Base-by-base conservation (phyloP, 2,797 vertebrate species). In the Botia kubotai region DNA sequence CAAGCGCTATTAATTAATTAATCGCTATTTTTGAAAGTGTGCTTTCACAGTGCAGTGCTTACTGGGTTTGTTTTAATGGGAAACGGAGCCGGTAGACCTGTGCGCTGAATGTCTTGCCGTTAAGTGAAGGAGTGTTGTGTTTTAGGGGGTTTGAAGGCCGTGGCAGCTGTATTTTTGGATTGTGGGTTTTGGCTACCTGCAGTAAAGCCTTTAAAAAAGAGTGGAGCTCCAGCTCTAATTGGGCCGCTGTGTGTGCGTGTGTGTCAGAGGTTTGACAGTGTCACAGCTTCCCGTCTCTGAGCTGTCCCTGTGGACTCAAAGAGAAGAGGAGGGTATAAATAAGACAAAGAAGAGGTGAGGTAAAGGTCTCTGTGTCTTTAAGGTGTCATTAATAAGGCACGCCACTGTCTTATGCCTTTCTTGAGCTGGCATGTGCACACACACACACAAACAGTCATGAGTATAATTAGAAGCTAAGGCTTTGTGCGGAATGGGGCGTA, bases 211-310 rank as follows among this genome's bases (percentile, higher is more conserved):
- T 63, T 58, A 65, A 69, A 79, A 26, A 26, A 26, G 23, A 26
- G 23, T 26, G 23, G 69, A 69, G 52, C 69, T 79, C 53, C 43
- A 63, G 50, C 80, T 77, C 66, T 86, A 84, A 86, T 83, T 84
- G 80, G 83, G 53, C 74, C 33, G 72, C 65, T 74, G 67, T 77
- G 60, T 75, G 72, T 69, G 66, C 74, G n/a, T 72, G 71, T 60
- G 74, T 66, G 57, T 77, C 26, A 57, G 58, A 68, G 62, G 43
- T 48, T 66, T 71, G 76, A 74, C 62, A 72, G 55, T 78, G 80
- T 65, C 46, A 70, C 55, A 66, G 72, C 23, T 69, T 52, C 48
- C 58, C 75, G 46, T 77, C 68, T 82, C 5, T 63, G 36, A 75
- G 43, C 62, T 72, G 55, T 46, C 43, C 76, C 53, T 66, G 67